Percentiles rank a stretch among this genome's conserved stretches.
Conservation (phyloP, 2,797 vertebrate genomes). For the Halcyon leucocephala region DNA sequence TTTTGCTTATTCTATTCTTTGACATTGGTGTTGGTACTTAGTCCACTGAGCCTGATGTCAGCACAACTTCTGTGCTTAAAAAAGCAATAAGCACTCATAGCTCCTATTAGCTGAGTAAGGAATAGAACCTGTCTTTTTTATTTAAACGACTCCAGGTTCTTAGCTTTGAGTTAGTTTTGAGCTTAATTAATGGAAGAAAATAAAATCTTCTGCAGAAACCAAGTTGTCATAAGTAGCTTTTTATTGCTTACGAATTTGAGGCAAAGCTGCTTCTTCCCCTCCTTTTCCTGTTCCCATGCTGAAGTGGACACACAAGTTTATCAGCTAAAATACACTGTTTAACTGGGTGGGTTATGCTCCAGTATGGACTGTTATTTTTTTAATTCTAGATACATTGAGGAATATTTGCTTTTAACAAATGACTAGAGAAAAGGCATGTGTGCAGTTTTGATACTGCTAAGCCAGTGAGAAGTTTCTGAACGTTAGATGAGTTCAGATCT, state of each 20-base stretch:
- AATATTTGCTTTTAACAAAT: background rate
- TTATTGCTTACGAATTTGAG: background rate
- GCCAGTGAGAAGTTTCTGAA: background rate
- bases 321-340: background rate
- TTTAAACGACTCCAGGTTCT: background rate
- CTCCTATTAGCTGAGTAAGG: background rate
- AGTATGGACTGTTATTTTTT: background rate
- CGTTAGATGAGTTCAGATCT: background rate
- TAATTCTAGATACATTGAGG: background rate
- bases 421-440: background rate
- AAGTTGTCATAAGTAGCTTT: background rate
- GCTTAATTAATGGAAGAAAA: background rate
- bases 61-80: background rate
- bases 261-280: background rate
- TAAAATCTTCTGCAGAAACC: background rate
- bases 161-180: background rate
- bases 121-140: background rate
- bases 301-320: background rate
- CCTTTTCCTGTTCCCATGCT: background rate
- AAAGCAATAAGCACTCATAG: background rate
- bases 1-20: background rate
- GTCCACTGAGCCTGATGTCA: background rate
- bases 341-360: background rate
- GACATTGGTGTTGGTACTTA: background rate
- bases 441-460: background rate